These are phyloP conservation scores for Masticophis lateralis DNA, from an alignment of 2,797 vertebrate genomes.

Conservation along the genomic window DNA sequence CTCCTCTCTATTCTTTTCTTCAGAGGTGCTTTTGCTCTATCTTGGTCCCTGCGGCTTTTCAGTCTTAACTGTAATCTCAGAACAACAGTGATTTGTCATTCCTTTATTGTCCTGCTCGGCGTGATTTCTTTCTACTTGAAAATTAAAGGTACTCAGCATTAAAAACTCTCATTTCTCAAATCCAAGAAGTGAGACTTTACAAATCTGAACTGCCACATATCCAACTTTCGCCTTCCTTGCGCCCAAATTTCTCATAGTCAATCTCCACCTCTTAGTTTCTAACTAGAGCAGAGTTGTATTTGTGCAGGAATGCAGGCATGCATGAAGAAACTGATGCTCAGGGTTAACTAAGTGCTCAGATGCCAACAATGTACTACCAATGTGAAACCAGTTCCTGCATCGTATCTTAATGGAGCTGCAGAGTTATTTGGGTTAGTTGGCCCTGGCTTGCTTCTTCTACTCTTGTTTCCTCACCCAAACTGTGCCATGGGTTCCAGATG, in stretches of 20 bases:
- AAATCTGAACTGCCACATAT: neutral
- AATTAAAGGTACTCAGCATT: neutral
- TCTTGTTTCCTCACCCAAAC: neutral
- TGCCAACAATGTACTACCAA: neutral
- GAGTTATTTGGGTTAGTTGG: neutral
- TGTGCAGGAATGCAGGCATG: neutral
- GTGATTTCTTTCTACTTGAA: slow-evolving; percentile 9
- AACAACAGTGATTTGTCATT: slow-evolving; percentile 1
- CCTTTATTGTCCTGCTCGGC: neutral
- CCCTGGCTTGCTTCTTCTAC: neutral
- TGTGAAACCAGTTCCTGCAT: neutral
- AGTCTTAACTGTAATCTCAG: neutral
- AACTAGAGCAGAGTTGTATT: neutral
- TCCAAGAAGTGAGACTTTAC: neutral
- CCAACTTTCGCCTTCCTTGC: neutral
- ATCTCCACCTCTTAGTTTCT: neutral
- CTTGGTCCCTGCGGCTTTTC: neutral
- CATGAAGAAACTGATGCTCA: neutral
- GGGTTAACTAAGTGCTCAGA: neutral
- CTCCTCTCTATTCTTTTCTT: neutral
- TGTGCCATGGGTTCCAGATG: slow-evolving; percentile 23
- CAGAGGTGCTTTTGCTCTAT: neutral
- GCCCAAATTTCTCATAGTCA: neutral
- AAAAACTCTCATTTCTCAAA: neutral
- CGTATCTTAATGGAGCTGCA: neutral